Conservation (phyloP, 2,113 vertebrate genomes). For the Sclerurus mexicanus region DNA sequence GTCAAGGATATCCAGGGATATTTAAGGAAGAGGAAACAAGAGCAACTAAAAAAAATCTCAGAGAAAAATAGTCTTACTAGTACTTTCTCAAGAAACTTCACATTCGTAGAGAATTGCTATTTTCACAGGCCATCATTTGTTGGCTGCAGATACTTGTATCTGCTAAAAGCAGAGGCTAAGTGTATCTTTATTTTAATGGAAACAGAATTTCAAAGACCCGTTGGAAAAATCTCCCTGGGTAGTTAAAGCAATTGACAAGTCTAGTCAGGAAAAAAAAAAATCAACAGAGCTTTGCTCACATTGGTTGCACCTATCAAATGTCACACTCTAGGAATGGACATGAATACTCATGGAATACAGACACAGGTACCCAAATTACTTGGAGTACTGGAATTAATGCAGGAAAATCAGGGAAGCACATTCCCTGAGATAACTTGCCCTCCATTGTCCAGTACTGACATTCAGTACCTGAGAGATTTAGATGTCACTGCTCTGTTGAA, state of each 20-base stretch:
- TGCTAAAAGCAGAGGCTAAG: background rate
- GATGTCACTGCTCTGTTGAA: background rate
- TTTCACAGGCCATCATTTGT: background rate
- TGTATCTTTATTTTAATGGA: background rate
- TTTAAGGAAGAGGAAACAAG: background rate
- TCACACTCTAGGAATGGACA: background rate
- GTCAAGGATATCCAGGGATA: background rate
- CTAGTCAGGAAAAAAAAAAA: background rate
- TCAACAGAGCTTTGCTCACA: background rate
- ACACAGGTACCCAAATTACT: background rate
- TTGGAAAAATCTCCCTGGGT: background rate
- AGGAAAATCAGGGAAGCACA: background rate
- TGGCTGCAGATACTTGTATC: background rate
- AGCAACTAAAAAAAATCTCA: background rate
- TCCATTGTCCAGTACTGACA: background rate
- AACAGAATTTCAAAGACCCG: background rate
- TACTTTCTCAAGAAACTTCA: background rate
- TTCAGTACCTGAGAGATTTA: background rate
- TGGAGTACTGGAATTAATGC: background rate
- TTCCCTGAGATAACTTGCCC: background rate
- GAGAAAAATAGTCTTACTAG: background rate
- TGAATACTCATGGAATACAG: background rate
- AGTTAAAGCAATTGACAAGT: background rate
- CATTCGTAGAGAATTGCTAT: background rate
- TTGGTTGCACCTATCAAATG: background rate